Conservation (phyloP, 2,888 invertebrate genomes). For the Patella ulyssiponensis region DNA sequence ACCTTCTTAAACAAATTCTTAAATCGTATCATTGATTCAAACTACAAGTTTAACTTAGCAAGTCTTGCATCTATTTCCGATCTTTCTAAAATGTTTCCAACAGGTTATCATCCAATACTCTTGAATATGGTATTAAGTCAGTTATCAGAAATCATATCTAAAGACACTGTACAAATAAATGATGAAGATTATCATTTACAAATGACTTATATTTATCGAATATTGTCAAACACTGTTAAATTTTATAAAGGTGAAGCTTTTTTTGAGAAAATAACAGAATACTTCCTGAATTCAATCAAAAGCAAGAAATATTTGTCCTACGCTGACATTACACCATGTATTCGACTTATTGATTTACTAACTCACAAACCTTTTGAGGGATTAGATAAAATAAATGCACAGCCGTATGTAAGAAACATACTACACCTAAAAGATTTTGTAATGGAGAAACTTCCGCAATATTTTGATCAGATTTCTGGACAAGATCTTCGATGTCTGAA, state of each 20-base stretch:
- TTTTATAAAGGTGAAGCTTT: neutral
- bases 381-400: too few species aligned
- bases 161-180: neutral
- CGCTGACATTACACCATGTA: too few species aligned
- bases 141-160: neutral
- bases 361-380: too few species aligned
- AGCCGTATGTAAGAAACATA: too few species aligned
- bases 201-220: too few species aligned
- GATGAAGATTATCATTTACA: neutral
- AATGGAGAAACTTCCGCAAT: too few species aligned
- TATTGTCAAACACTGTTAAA: too few species aligned
- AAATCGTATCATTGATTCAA: constrained; percentile 13
- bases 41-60: constrained; percentile 14
- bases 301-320: too few species aligned
- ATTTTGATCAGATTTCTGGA: too few species aligned
- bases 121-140: constrained; percentile 19
- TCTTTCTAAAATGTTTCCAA: constrained; percentile 12
- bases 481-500: too few species aligned
- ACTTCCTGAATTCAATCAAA: neutral
- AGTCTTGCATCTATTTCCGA: constrained; percentile 18
- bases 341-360: too few species aligned
- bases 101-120: constrained; percentile 1
- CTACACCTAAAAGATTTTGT: too few species aligned
- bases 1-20: constrained; percentile 13
- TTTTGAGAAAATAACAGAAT: neutral